A percentile compares a stretch with the other conserved stretches of the same genome.
Evolutionary conservation across 2,113 vertebrate genomes (phyloP).

Genomic region (Heptranchias perlo): DNA sequence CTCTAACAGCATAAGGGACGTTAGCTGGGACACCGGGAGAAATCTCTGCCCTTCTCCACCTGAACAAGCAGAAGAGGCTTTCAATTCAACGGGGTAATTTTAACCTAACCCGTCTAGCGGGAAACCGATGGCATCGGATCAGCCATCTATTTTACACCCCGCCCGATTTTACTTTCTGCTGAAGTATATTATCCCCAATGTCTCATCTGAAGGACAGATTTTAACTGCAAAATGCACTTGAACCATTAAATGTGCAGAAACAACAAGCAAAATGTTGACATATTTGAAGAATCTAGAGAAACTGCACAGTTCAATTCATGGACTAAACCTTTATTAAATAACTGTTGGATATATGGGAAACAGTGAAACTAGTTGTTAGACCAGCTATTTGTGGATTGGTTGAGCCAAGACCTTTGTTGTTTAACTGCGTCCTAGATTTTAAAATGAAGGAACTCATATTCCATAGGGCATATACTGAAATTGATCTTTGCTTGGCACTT

Average conservation of each 20-base stretch:
- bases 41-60: neutral
- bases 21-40: neutral
- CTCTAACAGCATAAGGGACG: neutral
- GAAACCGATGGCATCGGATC: neutral
- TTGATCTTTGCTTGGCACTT: neutral
- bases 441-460: neutral
- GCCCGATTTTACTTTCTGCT: neutral
- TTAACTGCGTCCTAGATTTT: neutral
- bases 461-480: neutral
- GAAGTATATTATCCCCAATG: neutral
- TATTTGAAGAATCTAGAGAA: neutral
- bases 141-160: neutral
- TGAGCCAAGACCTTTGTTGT: neutral
- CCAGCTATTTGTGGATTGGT: neutral
- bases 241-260: neutral
- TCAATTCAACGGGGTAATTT: neutral
- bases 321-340: neutral
- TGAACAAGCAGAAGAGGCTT: neutral
- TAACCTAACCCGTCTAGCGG: neutral
- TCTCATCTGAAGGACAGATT: neutral
- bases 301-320: neutral
- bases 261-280: neutral
- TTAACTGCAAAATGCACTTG: neutral
- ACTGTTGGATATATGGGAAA: neutral
- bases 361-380: neutral